phyloP scores from a whole-genome alignment of 2,888 invertebrate genomes.

The Melanostoma scalare region DNA sequence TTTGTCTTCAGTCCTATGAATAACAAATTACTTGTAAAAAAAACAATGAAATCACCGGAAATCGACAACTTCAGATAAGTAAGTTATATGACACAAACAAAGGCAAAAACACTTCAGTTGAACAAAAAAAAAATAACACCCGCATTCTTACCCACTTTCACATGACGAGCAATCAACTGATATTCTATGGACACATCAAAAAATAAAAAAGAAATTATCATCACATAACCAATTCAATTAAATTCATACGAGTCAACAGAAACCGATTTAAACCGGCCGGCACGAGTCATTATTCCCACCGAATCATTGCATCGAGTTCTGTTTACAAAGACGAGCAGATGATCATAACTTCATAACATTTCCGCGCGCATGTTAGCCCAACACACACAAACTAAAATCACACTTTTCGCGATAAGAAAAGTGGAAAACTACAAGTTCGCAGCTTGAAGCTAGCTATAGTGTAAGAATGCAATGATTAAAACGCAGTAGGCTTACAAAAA shows the following conservation, averaged over 20 bases:
- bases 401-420: conserved; percentile 47
- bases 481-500: no score
- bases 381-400: background rate
- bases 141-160: background rate
- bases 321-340: conserved; percentile 1
- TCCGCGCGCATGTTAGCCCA: conserved; percentile 43
- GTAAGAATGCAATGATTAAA: background rate
- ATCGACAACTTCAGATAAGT: no score
- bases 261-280: conserved; percentile 52
- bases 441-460: conserved; percentile 8
- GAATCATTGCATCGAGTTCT: conserved; percentile 3
- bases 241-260: conserved; percentile 30
- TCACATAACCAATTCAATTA: conserved; percentile 23
- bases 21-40: no score
- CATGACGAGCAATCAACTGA: conserved; percentile 13
- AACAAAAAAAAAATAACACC: no score
- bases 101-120: no score
- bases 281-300: background rate
- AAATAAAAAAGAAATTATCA: background rate
- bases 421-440: conserved; percentile 58
- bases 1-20: no score
- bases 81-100: no score
- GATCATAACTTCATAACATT: background rate
- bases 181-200: conserved; percentile 11
- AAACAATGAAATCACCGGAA: no score